Percentiles rank a stretch among this genome's conserved stretches.
Evolutionary conservation across 2,888 invertebrate species (phyloP).

Genomic region (Osmoderma eremita): DNA sequence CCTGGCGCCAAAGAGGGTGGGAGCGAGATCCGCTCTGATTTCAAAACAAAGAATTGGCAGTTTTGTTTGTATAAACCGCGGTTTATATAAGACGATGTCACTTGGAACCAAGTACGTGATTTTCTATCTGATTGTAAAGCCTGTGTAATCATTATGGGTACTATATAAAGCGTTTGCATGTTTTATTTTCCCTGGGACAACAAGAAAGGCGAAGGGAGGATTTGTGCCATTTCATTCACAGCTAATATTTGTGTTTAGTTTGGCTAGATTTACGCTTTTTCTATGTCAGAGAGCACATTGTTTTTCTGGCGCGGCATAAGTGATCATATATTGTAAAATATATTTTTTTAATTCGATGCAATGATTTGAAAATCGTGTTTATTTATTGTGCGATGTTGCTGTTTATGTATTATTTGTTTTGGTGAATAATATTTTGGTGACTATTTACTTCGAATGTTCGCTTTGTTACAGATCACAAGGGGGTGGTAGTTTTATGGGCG

Average conservation of each 20-base stretch:
- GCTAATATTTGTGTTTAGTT: too few relatives aligned
- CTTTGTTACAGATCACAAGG: conserved; percentile 68
- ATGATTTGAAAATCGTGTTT: too few relatives aligned
- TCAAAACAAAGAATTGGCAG: conserved; percentile 52
- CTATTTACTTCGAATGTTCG: not conserved
- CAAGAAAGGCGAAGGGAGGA: not conserved
- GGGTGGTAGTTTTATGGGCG: conserved; percentile 87
- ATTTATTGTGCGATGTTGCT: too few relatives aligned
- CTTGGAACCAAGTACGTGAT: not conserved
- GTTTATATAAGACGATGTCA: conserved; percentile 10
- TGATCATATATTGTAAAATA: too few relatives aligned
- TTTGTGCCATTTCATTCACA: too few relatives aligned
- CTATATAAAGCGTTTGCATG: not conserved
- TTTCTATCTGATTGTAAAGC: not conserved
- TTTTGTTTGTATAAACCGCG: conserved; percentile 26
- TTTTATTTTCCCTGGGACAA: conserved; percentile 1
- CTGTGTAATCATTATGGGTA: too few relatives aligned
- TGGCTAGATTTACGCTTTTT: too few relatives aligned
- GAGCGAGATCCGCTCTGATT: conserved; percentile 49
- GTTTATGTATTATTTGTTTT: too few relatives aligned
- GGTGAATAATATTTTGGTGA: not conserved
- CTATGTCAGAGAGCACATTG: too few relatives aligned
- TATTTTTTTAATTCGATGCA: too few relatives aligned
- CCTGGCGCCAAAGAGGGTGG: conserved; percentile 52
- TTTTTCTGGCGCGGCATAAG: too few relatives aligned